Conservation (phyloP, 2,797 vertebrate species). For the Florisuga fusca region DNA sequence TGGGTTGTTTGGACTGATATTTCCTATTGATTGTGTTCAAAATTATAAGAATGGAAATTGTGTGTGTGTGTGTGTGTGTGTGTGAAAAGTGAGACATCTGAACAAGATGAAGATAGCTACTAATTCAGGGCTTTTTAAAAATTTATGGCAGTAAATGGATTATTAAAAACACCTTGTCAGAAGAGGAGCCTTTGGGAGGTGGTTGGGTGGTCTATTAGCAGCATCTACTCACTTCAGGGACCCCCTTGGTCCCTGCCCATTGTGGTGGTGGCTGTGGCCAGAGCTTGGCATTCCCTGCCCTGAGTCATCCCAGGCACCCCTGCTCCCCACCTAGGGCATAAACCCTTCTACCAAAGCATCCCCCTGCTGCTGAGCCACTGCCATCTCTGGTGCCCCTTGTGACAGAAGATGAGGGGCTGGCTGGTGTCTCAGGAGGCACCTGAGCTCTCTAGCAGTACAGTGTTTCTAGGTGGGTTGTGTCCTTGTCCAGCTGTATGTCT, state of each 20-base stretch:
- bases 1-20: background rate
- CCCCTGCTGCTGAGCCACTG: background rate
- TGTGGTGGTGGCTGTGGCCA: rapidly evolving
- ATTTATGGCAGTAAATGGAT: background rate
- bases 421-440: background rate
- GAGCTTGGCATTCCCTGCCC: too few relatives aligned
- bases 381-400: rapidly evolving
- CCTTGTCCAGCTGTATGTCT: rapidly evolving
- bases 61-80: background rate
- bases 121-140: background rate
- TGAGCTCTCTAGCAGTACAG: rapidly evolving
- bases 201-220: background rate
- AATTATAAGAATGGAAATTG: background rate
- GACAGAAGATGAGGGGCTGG: background rate
- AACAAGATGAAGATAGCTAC: background rate
- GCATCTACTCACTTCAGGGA: rapidly evolving
- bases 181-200: background rate
- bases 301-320: background rate
- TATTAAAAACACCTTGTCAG: background rate
- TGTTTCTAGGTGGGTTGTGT: background rate
- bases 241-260: rapidly evolving
- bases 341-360: background rate
- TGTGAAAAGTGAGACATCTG: background rate
- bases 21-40: background rate
- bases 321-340: rapidly evolving